Evolutionary conservation across 2,797 vertebrate genomes (phyloP), one percentile per base, ranked within the genome.

Genomic region (Synanceia verrucosa): DNA sequence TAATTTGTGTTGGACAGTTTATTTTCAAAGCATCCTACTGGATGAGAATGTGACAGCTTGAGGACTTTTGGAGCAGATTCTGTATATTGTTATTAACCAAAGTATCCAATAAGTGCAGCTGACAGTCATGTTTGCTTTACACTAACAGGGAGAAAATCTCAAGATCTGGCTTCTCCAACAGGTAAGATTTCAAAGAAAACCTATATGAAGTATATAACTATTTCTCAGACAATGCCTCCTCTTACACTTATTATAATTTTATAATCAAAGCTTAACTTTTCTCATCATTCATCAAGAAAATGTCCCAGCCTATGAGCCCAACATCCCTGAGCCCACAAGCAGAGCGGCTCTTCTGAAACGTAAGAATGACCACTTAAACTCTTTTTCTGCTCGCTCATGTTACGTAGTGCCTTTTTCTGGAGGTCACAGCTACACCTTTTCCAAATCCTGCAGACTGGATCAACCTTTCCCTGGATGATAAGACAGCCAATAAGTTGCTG

Each of bases 401-500:
- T 34, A 13, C 28, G 9, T 7, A 8, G 9, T 18, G 48, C 31
- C 21, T 23, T 4, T 13, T 14, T 31, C 21, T 39, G 2, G 43
- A 4, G 2, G 11, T 43, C 39, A 11, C 41, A 18, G 4, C 28
- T 36, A 6, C 3, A 34, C 10, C 33, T 71, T 33, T 65, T 33
- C 9, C 24, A 28, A 43, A 56, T 60, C 18, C 28, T 7, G 21
- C 69, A 87, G 86, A 89, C 59, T 89, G 78, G 83, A 66, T 89
- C 43, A 73, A 79, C 26, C 74, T 92, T 24, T 86, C 89, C 26
- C 47, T 91, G 39, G 80, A 92, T 65, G 86, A 90, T 10, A 91
- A 90, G 64, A 90, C 88, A 19, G 88, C 86, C 59, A 91, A 91
- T 74, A 91, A 89, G 55, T 72, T 84, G 64, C 70, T 92, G 21